phyloP scores from a whole-genome alignment of 2,797 vertebrate species.

The Myotis daubentonii region DNA sequence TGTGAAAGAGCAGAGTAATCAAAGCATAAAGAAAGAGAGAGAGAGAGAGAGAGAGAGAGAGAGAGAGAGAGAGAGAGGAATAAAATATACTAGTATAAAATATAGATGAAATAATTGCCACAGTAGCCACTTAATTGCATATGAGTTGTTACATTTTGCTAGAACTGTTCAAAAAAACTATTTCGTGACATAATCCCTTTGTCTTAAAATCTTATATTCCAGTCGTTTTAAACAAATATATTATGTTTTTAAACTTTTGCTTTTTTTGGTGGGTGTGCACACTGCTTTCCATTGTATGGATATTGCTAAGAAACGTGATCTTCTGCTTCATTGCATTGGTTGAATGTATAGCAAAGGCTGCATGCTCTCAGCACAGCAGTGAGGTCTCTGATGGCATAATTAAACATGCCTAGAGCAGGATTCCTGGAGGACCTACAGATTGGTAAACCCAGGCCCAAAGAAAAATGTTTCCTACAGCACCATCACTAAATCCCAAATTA shows the following conservation, averaged over 20 bases:
- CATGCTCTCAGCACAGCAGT: background rate
- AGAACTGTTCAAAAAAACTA: background rate
- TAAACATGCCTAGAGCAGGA: background rate
- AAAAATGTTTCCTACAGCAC: background rate
- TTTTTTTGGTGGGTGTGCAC: background rate
- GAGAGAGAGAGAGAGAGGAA: background rate
- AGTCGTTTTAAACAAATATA: background rate
- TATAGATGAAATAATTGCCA: background rate
- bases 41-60: background rate
- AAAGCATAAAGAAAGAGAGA: background rate
- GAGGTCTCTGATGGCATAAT: background rate
- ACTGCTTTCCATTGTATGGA: background rate
- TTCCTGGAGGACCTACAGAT: background rate
- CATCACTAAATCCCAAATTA: background rate
- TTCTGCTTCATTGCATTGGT: background rate
- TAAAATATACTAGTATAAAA: background rate
- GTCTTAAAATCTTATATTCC: background rate
- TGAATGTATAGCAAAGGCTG: background rate
- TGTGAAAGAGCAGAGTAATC: background rate
- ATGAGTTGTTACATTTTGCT: background rate
- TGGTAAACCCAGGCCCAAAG: background rate
- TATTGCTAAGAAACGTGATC: background rate
- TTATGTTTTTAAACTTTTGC: background rate
- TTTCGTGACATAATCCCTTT: conserved; percentile 5
- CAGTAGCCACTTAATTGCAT: background rate